Conservation (phyloP, 2,888 invertebrate genomes). For the Chaetogeoica ovagalla region DNA sequence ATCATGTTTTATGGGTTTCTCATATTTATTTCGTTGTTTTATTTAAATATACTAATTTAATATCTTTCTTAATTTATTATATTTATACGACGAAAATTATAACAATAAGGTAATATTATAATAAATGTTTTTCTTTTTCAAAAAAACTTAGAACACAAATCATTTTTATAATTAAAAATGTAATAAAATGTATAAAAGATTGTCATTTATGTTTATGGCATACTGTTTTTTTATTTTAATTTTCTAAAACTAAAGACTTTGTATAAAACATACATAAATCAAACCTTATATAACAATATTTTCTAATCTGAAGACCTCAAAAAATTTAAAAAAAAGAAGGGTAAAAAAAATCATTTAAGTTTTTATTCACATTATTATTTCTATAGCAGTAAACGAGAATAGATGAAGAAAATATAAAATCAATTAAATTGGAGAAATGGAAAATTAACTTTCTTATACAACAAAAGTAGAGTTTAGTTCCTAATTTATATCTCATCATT, state of each 20-base stretch:
- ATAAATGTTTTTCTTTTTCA: no score
- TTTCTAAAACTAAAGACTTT: constrained; percentile 7
- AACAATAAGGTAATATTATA: no score
- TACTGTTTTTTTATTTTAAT: constrained; percentile 29
- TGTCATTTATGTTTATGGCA: background rate
- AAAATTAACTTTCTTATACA: background rate
- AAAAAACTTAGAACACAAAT: background rate
- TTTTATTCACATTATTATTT: constrained; percentile 8
- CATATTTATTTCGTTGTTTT: no score
- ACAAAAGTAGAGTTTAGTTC: no score
- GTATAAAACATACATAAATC: background rate
- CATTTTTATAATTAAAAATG: constrained; percentile 1
- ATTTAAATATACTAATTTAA: no score
- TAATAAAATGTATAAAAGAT: background rate
- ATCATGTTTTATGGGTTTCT: no score
- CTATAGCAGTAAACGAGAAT: background rate
- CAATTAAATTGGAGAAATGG: background rate
- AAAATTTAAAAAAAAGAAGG: constrained; percentile 9
- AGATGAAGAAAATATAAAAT: constrained; percentile 3
- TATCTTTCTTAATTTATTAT: no score
- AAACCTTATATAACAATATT: constrained; percentile 2
- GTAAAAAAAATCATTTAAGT: background rate
- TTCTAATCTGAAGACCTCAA: background rate
- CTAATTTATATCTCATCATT: no score
- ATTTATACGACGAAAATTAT: no score